Evolutionary conservation across 2,797 vertebrate species (phyloP).

Genomic region (Cephalopachus bancanus): DNA sequence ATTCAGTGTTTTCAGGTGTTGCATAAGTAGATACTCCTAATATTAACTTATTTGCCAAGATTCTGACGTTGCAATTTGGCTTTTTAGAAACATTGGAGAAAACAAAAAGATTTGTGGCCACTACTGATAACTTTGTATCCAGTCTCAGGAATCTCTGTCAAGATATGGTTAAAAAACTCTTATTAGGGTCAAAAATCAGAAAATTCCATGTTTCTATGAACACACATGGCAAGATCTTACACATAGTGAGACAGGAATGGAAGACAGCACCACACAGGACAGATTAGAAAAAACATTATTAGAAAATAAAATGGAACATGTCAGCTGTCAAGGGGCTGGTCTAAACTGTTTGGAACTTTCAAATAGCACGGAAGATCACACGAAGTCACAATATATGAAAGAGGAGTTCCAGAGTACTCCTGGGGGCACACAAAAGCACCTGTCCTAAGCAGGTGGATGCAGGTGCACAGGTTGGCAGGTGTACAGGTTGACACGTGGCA

Average conservation of each 20-base stretch:
- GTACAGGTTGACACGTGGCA: not conserved
- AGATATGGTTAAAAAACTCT: constrained; percentile 14
- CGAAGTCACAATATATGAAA: constrained; percentile 55
- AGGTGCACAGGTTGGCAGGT: not conserved
- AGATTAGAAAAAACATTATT: constrained; percentile 51
- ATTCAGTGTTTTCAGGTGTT: not conserved
- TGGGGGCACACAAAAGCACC: constrained; percentile 51
- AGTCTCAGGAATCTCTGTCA: not conserved
- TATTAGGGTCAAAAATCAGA: not conserved
- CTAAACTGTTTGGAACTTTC: constrained; percentile 39
- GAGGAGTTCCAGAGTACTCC: constrained; percentile 17
- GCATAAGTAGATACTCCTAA: not conserved
- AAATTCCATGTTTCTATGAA: not conserved
- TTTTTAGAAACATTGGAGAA: not conserved
- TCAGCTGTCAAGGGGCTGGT: constrained; percentile 56
- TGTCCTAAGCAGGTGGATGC: not conserved
- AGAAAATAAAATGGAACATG: constrained; percentile 26
- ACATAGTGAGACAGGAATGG: constrained; percentile 53
- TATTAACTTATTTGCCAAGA: constrained; percentile 6
- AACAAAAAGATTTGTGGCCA: constrained; percentile 44
- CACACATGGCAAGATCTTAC: not conserved
- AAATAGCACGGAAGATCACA: constrained; percentile 63
- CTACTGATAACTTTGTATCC: not conserved
- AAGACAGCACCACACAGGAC: constrained; percentile 75
- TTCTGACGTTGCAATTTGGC: constrained; percentile 35